These are phyloP conservation scores for Oxytorus armatus DNA, from an alignment of 2,888 invertebrate genomes.

Conservation along the genomic window DNA sequence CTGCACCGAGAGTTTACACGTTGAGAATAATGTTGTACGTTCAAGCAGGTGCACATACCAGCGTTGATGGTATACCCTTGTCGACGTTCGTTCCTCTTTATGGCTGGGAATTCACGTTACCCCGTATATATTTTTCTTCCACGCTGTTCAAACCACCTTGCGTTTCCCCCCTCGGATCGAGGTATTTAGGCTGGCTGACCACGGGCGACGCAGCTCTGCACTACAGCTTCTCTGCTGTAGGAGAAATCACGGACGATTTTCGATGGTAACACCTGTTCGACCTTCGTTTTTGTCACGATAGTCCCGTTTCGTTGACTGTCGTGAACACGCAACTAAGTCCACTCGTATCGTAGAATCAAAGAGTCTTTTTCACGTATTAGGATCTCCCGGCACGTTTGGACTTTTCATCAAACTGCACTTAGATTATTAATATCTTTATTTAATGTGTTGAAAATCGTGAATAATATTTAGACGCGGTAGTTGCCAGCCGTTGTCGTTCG, in stretches of 20 bases:
- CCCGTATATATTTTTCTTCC: slow-evolving; percentile 12
- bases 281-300: slow-evolving; percentile 63
- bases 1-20: slow-evolving; percentile 14
- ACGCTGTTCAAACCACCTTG: slow-evolving; percentile 10
- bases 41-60: slow-evolving; percentile 62
- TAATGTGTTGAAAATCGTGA: not conserved
- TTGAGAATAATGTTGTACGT: slow-evolving; percentile 32
- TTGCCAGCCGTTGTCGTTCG: slow-evolving; percentile 30
- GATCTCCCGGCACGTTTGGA: not conserved
- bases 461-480: not conserved
- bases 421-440: slow-evolving; percentile 23
- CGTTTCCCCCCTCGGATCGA: slow-evolving; percentile 18
- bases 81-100: slow-evolving; percentile 3
- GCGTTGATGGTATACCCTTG: slow-evolving; percentile 20
- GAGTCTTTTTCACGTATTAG: not conserved
- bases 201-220: slow-evolving; percentile 13
- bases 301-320: not conserved
- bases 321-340: not conserved
- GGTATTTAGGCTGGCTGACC: slow-evolving; percentile 41
- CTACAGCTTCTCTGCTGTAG: slow-evolving; percentile 16
- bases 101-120: not conserved
- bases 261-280: slow-evolving; percentile 75
- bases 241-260: slow-evolving; percentile 50
- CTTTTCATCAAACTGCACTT: slow-evolving; percentile 17
- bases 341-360: not conserved